Percentiles rank a stretch among this genome's conserved stretches.
Conservation (phyloP, 2,888 invertebrate genomes). For the Hartigia nigra region DNA sequence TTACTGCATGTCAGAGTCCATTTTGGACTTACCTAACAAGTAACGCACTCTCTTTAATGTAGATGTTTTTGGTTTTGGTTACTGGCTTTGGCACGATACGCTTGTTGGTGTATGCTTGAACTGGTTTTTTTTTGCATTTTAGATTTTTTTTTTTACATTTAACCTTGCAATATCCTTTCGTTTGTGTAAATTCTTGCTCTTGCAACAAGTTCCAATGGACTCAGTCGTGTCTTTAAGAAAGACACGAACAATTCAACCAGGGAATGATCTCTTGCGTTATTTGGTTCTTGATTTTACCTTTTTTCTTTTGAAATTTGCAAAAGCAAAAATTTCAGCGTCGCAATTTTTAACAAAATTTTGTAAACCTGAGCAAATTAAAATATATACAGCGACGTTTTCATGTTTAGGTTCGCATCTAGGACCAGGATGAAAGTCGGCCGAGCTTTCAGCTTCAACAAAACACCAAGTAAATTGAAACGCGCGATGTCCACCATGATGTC, state of each 20-base stretch:
- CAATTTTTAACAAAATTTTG: not conserved
- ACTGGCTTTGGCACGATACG: slow-evolving; percentile 4
- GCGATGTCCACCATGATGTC: slow-evolving; percentile 96
- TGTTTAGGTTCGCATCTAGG: slow-evolving; percentile 76
- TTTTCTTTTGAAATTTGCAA: not conserved
- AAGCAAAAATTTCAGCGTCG: not conserved
- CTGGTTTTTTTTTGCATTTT: slow-evolving; percentile 32
- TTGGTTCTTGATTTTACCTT: not conserved
- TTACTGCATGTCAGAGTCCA: not conserved
- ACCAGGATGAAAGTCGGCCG: slow-evolving; percentile 90
- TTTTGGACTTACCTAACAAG: not conserved
- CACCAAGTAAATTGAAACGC: slow-evolving; percentile 91
- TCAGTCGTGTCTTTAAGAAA: slow-evolving; percentile 5
- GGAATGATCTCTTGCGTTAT: not conserved
- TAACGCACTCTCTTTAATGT: not conserved
- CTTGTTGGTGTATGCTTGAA: slow-evolving; percentile 30
- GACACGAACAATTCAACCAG: not conserved
- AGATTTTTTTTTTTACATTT: slow-evolving; percentile 18
- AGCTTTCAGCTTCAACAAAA: slow-evolving; percentile 95
- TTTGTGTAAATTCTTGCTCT: slow-evolving; percentile 39
- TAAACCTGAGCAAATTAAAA: not conserved
- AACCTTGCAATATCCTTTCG: slow-evolving; percentile 31
- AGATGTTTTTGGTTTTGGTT: slow-evolving; percentile 11
- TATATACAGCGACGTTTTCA: not conserved
- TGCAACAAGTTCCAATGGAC: slow-evolving; percentile 9